A percentile compares a stretch with the other conserved stretches of the same genome.
Evolutionary conservation across 2,797 vertebrate species (phyloP).

Genomic region (Psittacula derbiana): DNA sequence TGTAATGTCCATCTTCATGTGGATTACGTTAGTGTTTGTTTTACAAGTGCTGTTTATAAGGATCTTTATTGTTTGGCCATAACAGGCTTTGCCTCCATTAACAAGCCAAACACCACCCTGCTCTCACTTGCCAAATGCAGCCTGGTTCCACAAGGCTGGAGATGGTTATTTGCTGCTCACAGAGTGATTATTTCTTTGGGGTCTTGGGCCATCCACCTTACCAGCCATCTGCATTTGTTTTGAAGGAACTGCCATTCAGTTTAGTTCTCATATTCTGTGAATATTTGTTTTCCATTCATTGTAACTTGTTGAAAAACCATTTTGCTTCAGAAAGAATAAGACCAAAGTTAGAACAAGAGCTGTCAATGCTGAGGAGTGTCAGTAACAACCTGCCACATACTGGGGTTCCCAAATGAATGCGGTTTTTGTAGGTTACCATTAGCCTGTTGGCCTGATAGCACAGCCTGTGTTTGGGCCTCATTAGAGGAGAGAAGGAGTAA

Average conservation of each 20-base stretch:
- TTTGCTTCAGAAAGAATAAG: not conserved
- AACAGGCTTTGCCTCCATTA: not conserved
- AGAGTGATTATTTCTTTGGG: not conserved
- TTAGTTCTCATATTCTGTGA: not conserved
- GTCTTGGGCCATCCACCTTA: fast-evolving
- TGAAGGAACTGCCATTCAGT: not conserved
- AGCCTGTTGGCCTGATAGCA: not conserved
- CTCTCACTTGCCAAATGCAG: not conserved
- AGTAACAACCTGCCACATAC: not conserved
- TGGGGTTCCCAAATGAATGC: not conserved
- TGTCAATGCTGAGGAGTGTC: not conserved
- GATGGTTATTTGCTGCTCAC: not conserved
- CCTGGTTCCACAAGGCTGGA: not conserved
- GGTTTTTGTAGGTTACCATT: not conserved
- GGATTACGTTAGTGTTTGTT: not conserved
- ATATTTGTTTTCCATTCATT: not conserved
- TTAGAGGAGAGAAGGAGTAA: not conserved
- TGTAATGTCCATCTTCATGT: not conserved
- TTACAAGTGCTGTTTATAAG: not conserved
- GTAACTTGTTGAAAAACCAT: not conserved
- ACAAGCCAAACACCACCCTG: not conserved
- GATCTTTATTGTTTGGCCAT: not conserved
- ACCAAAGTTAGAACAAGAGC: not conserved
- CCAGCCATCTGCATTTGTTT: not conserved
- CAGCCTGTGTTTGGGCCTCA: fast-evolving